Conservation (phyloP, 2,113 vertebrate species). For the Dromas ardeola region DNA sequence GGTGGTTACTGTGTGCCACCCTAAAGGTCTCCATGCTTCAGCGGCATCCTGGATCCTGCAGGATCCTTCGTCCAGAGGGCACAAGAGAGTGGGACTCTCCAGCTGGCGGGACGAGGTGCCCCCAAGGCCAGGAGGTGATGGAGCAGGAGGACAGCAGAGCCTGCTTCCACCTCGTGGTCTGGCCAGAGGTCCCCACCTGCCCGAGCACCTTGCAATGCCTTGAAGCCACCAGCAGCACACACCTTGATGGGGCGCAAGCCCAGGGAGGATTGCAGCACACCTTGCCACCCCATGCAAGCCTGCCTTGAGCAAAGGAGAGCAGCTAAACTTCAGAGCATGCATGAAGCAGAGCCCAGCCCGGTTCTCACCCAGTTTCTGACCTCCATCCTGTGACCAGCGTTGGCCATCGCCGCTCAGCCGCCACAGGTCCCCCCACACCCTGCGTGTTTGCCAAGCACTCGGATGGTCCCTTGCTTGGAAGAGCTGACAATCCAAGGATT, state of each 20-base stretch:
- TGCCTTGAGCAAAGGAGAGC: not conserved
- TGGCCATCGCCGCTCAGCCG: not conserved
- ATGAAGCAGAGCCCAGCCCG: not conserved
- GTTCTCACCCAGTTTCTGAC: not conserved
- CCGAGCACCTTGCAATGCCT: not conserved
- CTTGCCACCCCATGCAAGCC: accelerated
- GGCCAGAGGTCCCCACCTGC: not conserved
- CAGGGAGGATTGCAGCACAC: not conserved
- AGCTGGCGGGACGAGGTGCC: not conserved
- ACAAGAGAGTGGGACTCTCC: not conserved
- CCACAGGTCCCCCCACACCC: not conserved
- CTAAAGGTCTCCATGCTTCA: not conserved
- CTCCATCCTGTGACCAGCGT: not conserved
- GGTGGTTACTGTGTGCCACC: not conserved
- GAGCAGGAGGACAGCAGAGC: not conserved
- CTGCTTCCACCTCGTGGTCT: not conserved
- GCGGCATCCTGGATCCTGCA: not conserved
- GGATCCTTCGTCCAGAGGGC: not conserved
- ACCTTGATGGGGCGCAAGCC: not conserved
- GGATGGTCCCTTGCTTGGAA: not conserved
- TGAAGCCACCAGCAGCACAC: not conserved
- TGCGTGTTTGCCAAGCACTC: not conserved
- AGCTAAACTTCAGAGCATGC: not conserved
- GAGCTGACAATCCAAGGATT: not conserved
- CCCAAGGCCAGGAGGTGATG: accelerated